Evolutionary conservation across 92 coral and sea anemone genomes (phyloP).

Genomic region (Parazoanthus darwini): DNA sequence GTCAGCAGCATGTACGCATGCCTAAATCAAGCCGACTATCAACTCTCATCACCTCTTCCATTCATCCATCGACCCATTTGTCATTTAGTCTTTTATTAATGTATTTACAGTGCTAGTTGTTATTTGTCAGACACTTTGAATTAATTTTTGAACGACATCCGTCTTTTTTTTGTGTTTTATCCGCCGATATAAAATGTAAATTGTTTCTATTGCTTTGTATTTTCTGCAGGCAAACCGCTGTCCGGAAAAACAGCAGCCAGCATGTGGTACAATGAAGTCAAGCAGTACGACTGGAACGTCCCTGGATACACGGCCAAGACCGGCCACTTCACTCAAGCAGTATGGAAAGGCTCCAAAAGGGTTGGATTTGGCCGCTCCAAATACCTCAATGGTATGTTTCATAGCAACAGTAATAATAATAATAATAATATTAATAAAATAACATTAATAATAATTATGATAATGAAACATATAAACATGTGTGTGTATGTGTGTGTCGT

Average conservation of each 20-base stretch:
- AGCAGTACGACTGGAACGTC: constrained; percentile 14
- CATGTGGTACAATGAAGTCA: constrained; percentile 43
- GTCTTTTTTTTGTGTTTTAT: not conserved
- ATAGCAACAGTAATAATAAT: too few species aligned
- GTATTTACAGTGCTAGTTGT: too few species aligned
- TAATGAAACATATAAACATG: too few species aligned
- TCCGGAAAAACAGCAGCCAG: constrained; percentile 29
- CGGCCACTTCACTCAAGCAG: constrained; percentile 43
- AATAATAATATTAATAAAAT: too few species aligned
- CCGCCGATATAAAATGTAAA: not conserved
- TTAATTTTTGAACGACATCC: not conserved
- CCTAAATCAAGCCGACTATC: too few species aligned
- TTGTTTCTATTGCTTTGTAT: not conserved
- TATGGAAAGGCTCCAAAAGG: constrained; percentile 35
- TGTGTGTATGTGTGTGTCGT: too few species aligned
- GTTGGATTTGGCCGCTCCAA: constrained; percentile 35
- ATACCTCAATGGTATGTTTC: constrained; percentile 17
- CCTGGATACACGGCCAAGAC: constrained; percentile 37
- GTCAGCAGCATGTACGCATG: too few species aligned
- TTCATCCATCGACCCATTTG: too few species aligned
- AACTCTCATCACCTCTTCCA: too few species aligned
- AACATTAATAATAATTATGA: too few species aligned
- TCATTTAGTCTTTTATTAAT: too few species aligned
- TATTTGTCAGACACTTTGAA: too few species aligned
- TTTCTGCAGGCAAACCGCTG: constrained; percentile 18